These are phyloP conservation scores for Napeogenes inachia DNA, from an alignment of 2,888 invertebrate species.

Conservation along the genomic window DNA sequence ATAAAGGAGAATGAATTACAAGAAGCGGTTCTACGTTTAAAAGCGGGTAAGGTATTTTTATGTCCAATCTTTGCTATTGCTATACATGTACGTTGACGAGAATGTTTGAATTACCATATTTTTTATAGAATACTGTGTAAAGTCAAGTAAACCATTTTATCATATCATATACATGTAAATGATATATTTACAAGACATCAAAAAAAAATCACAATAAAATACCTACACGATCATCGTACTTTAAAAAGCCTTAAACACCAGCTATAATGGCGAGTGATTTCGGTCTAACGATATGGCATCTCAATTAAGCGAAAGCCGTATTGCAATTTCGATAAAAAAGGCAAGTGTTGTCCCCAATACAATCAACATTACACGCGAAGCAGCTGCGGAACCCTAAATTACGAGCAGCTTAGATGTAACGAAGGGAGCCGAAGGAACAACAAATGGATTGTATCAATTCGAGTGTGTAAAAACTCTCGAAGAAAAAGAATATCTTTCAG, in stretches of 20 bases:
- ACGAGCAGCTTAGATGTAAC: conserved; percentile 59
- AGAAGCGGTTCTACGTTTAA: not conserved
- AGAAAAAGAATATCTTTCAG: too few species aligned
- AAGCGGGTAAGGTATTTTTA: not conserved
- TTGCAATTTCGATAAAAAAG: conserved; percentile 49
- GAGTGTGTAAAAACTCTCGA: conserved; percentile 5
- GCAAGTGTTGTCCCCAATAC: conserved; percentile 63
- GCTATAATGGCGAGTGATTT: not conserved
- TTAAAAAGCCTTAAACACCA: too few species aligned
- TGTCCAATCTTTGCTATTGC: too few species aligned
- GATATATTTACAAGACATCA: too few species aligned
- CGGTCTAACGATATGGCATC: conserved; percentile 6
- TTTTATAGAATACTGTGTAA: too few species aligned
- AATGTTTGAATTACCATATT: too few species aligned
- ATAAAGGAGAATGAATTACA: conserved; percentile 1
- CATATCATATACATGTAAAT: too few species aligned
- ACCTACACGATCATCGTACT: too few species aligned
- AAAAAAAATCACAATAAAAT: too few species aligned
- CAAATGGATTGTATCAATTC: conserved; percentile 15
- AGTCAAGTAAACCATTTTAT: too few species aligned
- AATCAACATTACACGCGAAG: conserved; percentile 70
- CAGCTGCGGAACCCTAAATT: conserved; percentile 73
- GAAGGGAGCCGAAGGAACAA: conserved; percentile 48
- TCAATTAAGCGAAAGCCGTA: conserved; percentile 7
- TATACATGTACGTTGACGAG: too few species aligned